Percentiles rank a stretch among this genome's conserved stretches.
Conservation (phyloP, 2,888 invertebrate genomes). For the Cerceris ruficornis region DNA sequence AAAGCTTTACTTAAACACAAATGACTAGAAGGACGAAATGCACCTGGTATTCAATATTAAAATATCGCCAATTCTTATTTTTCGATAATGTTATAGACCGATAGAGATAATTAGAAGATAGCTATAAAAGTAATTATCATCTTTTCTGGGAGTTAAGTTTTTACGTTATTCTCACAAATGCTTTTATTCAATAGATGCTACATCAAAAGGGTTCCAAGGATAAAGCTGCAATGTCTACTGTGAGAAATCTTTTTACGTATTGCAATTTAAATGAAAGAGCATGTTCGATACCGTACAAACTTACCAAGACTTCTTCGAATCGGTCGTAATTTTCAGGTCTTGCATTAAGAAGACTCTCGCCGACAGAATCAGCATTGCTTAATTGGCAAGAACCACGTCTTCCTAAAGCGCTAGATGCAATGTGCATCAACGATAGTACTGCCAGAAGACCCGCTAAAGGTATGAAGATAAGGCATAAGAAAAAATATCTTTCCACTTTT, state of each 20-base stretch:
- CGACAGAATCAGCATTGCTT: conserved; percentile 70
- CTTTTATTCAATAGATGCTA: too few species aligned
- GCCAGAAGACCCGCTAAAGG: conserved; percentile 73
- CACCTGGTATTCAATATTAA: too few species aligned
- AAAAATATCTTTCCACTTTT: conserved; percentile 13
- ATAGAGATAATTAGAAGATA: too few species aligned
- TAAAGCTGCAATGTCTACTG: too few species aligned
- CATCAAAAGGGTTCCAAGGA: too few species aligned
- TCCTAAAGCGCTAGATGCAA: conserved; percentile 70
- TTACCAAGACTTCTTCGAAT: conserved; percentile 77
- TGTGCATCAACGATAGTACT: conserved; percentile 72
- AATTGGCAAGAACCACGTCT: conserved; percentile 63
- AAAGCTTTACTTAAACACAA: too few species aligned
- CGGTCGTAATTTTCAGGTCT: conserved; percentile 75
- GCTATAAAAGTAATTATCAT: too few species aligned
- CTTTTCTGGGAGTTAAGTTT: too few species aligned
- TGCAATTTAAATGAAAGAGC: not conserved
- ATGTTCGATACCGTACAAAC: conserved; percentile 13
- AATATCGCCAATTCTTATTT: too few species aligned
- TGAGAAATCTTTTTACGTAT: not conserved
- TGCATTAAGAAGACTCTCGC: conserved; percentile 74
- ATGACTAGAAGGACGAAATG: too few species aligned
- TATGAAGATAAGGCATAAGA: conserved; percentile 23
- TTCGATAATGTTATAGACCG: too few species aligned
- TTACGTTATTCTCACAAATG: too few species aligned